Percentiles rank a stretch among this genome's conserved stretches.
Evolutionary conservation across 2,888 invertebrate genomes (phyloP).

Genomic region (Matsumyia berberina): DNA sequence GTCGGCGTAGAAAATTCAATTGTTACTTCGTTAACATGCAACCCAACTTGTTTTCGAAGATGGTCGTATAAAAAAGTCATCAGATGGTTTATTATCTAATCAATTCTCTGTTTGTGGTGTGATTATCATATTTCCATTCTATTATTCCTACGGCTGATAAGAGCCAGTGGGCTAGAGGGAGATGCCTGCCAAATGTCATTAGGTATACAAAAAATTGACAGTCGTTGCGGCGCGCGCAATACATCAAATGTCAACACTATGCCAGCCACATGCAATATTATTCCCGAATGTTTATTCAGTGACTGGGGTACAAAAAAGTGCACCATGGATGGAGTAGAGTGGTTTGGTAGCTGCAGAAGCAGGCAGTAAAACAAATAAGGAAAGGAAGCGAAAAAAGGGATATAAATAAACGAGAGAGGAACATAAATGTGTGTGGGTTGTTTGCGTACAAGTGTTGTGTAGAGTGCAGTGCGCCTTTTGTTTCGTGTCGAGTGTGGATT

Average conservation of each 20-base stretch:
- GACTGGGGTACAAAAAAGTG: neutral
- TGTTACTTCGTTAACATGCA: conserved; percentile 6
- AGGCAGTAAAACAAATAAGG: conserved; percentile 48
- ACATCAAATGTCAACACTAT: conserved; percentile 37
- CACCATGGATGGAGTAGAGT: neutral
- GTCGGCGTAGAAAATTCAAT: conserved; percentile 4
- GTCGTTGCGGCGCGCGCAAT: conserved; percentile 7
- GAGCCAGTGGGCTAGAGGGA: neutral
- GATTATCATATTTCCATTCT: conserved; percentile 30
- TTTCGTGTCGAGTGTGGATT: conserved; percentile 14
- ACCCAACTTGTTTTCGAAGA: conserved; percentile 10
- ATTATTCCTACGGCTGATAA: neutral
- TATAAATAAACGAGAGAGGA: conserved; percentile 53
- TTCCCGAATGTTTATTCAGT: conserved; percentile 27
- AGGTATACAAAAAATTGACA: conserved; percentile 27
- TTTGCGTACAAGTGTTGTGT: conserved; percentile 25
- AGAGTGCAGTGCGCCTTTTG: conserved; percentile 8
- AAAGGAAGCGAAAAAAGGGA: conserved; percentile 41
- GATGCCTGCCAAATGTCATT: conserved; percentile 11
- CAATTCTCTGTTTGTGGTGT: conserved; percentile 19
- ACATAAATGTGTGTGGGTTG: conserved; percentile 32
- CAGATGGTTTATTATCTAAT: conserved; percentile 39
- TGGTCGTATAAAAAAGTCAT: conserved; percentile 39
- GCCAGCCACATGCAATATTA: conserved; percentile 20
- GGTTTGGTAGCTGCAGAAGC: conserved; percentile 28